phyloP scores from a whole-genome alignment of 2,113 vertebrate genomes.

The Tachuris rubrigastra region DNA sequence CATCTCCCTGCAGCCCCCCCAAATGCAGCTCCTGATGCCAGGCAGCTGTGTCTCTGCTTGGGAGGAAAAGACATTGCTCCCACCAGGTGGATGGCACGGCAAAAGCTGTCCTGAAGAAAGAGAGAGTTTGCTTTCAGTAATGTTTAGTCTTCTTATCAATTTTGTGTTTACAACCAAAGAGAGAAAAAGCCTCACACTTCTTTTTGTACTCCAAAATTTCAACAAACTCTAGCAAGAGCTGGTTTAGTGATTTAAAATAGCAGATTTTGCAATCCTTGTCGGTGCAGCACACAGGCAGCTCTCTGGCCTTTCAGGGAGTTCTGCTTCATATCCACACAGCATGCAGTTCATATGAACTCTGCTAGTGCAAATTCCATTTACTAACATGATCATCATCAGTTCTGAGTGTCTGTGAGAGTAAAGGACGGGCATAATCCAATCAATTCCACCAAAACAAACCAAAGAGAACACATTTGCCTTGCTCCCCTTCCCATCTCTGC shows the following conservation, averaged over 20 bases:
- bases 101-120: neutral
- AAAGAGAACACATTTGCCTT: neutral
- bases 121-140: neutral
- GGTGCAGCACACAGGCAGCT: neutral
- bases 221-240: neutral
- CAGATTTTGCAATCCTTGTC: neutral
- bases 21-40: accelerated
- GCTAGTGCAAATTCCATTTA: neutral
- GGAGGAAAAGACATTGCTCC: neutral
- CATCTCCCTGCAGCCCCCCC: neutral
- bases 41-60: accelerated
- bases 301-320: neutral
- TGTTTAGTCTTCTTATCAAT: neutral
- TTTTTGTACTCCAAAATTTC: neutral
- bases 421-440: neutral
- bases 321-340: neutral
- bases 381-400: neutral
- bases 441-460: neutral
- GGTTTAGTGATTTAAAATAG: neutral
- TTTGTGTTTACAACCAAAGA: neutral
- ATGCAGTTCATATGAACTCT: neutral
- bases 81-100: accelerated
- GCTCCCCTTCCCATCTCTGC: neutral
- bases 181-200: neutral
- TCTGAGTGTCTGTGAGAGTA: neutral